These are phyloP conservation scores for Drosophila cracens DNA, from an alignment of 2,888 invertebrate genomes.

Conservation along the genomic window DNA sequence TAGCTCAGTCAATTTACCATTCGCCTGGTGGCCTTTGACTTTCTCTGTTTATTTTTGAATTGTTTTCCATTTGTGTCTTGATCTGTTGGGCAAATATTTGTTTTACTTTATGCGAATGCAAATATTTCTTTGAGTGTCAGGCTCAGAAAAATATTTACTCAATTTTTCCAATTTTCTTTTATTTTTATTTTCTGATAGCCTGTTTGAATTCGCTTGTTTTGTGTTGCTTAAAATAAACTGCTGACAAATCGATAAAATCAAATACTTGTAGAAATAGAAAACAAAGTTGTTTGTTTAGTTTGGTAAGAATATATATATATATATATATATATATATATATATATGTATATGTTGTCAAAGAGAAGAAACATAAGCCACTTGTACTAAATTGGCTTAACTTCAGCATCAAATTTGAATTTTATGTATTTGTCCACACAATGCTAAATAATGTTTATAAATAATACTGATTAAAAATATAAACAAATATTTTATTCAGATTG, in stretches of 20 bases:
- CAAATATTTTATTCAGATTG: conserved; percentile 47
- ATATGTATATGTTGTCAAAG: background rate
- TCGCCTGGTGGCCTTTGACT: conserved; percentile 15
- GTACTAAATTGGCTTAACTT: conserved; percentile 11
- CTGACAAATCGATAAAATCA: background rate
- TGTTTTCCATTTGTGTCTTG: conserved; percentile 11
- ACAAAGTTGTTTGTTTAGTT: background rate
- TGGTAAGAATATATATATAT: no score
- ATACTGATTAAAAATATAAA: conserved; percentile 20
- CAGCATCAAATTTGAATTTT: conserved; percentile 13
- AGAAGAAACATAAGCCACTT: conserved; percentile 28
- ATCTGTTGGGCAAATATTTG: conserved; percentile 36
- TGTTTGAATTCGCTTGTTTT: background rate
- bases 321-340: no score
- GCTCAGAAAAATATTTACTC: conserved; percentile 2
- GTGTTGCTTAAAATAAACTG: no score
- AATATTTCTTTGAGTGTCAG: conserved; percentile 8
- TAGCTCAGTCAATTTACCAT: conserved; percentile 17
- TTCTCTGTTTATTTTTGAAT: conserved; percentile 29
- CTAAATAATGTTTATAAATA: conserved; percentile 22
- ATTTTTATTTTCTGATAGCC: background rate
- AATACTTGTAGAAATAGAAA: background rate
- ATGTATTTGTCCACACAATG: conserved; percentile 20
- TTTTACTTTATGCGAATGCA: conserved; percentile 22
- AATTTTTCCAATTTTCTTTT: conserved; percentile 6